These are phyloP conservation scores for Drosophila paramelanica DNA, from an alignment of 2,888 invertebrate genomes.

Conservation along the genomic window DNA sequence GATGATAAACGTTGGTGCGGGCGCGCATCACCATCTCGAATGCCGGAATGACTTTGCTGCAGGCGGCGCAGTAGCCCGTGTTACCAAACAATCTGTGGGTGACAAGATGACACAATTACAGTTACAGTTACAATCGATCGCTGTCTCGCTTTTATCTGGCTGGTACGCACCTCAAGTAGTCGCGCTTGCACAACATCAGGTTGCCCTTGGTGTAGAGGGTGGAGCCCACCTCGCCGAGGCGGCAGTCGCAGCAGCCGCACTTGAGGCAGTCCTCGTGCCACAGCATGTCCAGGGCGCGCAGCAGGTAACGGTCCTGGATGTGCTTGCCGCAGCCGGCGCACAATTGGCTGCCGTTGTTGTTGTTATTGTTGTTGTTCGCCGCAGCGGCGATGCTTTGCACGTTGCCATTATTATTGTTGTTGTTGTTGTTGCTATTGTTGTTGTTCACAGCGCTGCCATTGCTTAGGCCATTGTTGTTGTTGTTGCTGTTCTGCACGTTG, in stretches of 20 bases:
- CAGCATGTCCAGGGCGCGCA: slow-evolving; percentile 96
- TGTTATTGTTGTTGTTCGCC: slow-evolving; percentile 78
- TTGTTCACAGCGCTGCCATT: slow-evolving; percentile 65
- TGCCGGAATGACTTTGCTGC: slow-evolving; percentile 98
- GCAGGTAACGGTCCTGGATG: slow-evolving; percentile 95
- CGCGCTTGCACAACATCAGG: slow-evolving; percentile 97
- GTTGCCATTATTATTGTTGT: slow-evolving; percentile 58
- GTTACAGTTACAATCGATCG: background rate
- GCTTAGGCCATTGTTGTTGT: slow-evolving; percentile 57
- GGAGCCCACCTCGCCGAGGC: slow-evolving; percentile 97
- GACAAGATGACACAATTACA: background rate
- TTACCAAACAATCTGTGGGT: slow-evolving; percentile 93
- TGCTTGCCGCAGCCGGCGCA: slow-evolving; percentile 98
- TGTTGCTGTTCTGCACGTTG: slow-evolving; percentile 57
- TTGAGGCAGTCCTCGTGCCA: slow-evolving; percentile 99
- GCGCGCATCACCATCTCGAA: slow-evolving; percentile 99
- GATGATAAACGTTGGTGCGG: slow-evolving; percentile 97
- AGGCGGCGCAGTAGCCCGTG: slow-evolving; percentile 98
- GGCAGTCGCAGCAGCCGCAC: slow-evolving; percentile 98
- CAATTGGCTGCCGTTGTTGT: slow-evolving; percentile 87
- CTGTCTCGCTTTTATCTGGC: background rate
- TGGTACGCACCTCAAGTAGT: slow-evolving; percentile 92
- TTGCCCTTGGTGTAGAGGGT: slow-evolving; percentile 98
- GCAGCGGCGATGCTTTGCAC: slow-evolving; percentile 75
- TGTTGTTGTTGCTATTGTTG: slow-evolving; percentile 50